A percentile compares a stretch with the other conserved stretches of the same genome.
phyloP scores from a whole-genome alignment of 2,113 vertebrate genomes.

The Corapipo altera region DNA sequence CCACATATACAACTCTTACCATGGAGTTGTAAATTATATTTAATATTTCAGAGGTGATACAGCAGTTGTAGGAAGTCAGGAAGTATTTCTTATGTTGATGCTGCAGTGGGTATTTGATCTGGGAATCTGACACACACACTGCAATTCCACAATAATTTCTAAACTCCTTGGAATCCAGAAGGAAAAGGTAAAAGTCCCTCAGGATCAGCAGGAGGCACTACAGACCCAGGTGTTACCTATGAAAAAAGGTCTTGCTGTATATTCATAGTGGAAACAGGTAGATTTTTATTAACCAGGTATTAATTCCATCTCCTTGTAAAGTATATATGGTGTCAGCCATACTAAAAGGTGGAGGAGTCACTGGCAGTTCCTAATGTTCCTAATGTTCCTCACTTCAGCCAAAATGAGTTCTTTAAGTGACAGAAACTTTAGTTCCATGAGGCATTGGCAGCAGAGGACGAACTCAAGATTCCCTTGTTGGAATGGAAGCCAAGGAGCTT shows the following conservation, averaged over 20 bases:
- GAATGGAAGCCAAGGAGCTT: not conserved
- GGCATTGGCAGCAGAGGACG: not conserved
- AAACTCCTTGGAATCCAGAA: not conserved
- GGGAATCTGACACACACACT: not conserved
- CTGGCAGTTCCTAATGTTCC: not conserved
- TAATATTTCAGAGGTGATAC: not conserved
- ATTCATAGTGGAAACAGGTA: not conserved
- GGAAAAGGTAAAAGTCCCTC: not conserved
- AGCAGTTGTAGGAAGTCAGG: not conserved
- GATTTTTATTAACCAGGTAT: not conserved
- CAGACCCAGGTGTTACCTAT: not conserved
- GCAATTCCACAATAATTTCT: not conserved
- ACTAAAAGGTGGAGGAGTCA: not conserved
- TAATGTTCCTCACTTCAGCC: not conserved
- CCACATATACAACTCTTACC: not conserved
- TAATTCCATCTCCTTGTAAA: not conserved
- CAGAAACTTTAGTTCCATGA: not conserved
- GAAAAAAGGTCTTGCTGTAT: not conserved
- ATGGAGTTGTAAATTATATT: not conserved
- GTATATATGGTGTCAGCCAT: not conserved
- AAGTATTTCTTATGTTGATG: not conserved
- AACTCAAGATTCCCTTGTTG: not conserved
- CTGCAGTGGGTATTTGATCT: not conserved
- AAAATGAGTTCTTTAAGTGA: not conserved
- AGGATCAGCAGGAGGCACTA: not conserved